Evolutionary conservation across 2,113 vertebrate species (phyloP).

Genomic region (Motacilla tschutschensis): DNA sequence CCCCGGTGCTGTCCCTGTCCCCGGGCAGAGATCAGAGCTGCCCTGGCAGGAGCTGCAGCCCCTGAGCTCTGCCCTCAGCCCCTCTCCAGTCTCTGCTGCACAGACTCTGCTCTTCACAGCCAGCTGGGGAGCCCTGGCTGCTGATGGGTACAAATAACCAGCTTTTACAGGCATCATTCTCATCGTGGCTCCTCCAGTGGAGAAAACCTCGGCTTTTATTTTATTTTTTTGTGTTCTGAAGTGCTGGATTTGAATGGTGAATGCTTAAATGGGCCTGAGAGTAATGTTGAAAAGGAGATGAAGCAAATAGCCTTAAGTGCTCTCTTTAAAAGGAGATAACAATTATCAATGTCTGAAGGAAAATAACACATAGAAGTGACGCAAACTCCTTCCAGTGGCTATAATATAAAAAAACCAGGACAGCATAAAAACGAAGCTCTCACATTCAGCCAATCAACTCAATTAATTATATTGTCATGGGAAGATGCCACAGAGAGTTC

Average conservation of each 20-base stretch:
- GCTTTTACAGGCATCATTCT: background rate
- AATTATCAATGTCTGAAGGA: background rate
- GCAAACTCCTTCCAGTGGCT: background rate
- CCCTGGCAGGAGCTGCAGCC: background rate
- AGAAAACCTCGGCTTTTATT: background rate
- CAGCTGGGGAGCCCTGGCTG: accelerated
- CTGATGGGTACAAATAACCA: background rate
- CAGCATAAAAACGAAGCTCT: background rate
- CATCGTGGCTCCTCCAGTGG: background rate
- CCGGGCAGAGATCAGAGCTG: background rate
- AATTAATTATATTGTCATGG: background rate
- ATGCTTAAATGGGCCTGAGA: background rate
- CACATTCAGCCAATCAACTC: background rate
- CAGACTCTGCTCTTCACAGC: background rate
- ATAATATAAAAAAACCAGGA: background rate
- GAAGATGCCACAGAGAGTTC: background rate
- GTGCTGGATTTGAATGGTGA: background rate
- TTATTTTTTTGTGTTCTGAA: background rate
- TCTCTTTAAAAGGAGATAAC: background rate
- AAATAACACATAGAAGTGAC: background rate
- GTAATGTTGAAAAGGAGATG: background rate
- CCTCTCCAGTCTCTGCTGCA: background rate
- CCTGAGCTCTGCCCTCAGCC: background rate
- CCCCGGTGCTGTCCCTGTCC: background rate
- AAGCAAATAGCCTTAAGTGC: background rate